Conservation (phyloP, 2,797 vertebrate genomes). For the Amphiprion clarkii region DNA sequence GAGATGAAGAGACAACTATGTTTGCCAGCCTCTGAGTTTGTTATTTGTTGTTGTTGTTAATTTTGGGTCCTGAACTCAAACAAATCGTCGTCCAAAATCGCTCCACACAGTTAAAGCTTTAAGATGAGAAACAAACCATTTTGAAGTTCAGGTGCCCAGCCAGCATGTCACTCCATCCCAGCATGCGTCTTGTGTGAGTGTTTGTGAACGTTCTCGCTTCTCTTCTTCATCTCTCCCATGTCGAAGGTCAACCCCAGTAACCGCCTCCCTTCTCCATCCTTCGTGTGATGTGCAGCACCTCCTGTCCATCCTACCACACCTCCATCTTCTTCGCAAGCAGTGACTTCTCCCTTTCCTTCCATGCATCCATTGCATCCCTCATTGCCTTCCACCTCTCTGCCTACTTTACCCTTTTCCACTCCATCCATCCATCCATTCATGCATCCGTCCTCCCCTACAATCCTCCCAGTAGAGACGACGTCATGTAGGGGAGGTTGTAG, state of each 20-base stretch:
- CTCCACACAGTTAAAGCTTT: too few relatives aligned
- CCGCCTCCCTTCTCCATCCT: slow-evolving; percentile 69
- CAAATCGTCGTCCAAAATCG: not conserved
- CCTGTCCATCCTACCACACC: slow-evolving; percentile 62
- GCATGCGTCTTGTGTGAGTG: slow-evolving; percentile 78
- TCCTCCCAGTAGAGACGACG: slow-evolving; percentile 47
- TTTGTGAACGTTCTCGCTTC: slow-evolving; percentile 73
- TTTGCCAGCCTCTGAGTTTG: not conserved
- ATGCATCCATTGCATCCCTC: slow-evolving; percentile 66
- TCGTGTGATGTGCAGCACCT: slow-evolving; percentile 69
- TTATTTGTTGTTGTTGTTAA: slow-evolving; percentile 18
- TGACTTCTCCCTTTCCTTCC: slow-evolving; percentile 66
- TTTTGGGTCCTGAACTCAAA: slow-evolving; percentile 23
- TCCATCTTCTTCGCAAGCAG: slow-evolving; percentile 61
- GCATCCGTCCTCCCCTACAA: slow-evolving; percentile 51
- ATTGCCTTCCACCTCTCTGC: slow-evolving; percentile 47
- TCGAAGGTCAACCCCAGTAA: slow-evolving; percentile 85
- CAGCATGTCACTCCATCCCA: slow-evolving; percentile 63
- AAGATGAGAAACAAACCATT: slow-evolving; percentile 6
- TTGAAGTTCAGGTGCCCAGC: slow-evolving; percentile 25
- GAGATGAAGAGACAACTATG: not conserved
- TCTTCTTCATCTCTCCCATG: slow-evolving; percentile 63
- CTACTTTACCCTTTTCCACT: slow-evolving; percentile 43
- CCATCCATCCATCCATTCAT: slow-evolving; percentile 47
- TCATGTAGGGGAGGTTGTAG: slow-evolving; percentile 58